A percentile compares a stretch with the other conserved stretches of the same genome.
Conservation (phyloP, 2,888 invertebrate genomes). For the Cryptocephalus moraei region DNA sequence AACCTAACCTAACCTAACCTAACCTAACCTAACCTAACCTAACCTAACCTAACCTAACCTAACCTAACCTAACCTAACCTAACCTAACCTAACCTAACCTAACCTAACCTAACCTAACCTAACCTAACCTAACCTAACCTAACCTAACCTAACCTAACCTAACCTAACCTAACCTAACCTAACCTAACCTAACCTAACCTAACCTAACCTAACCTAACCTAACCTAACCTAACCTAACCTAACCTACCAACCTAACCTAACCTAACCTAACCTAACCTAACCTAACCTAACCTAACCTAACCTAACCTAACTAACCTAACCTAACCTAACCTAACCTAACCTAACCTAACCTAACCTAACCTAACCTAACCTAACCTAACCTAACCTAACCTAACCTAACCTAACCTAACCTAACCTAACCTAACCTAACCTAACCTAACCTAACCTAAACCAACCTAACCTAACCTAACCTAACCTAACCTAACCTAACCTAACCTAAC, state of each 20-base stretch:
- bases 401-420: slow-evolving; percentile 1
- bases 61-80: neutral
- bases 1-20: neutral
- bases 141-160: neutral
- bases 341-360: slow-evolving; percentile 13
- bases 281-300: slow-evolving; percentile 10
- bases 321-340: slow-evolving; percentile 14
- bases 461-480: slow-evolving; percentile 1
- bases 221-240: slow-evolving; percentile 11
- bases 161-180: neutral
- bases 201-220: slow-evolving; percentile 2
- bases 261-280: slow-evolving; percentile 2
- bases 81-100: neutral
- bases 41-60: neutral
- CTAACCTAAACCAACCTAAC: slow-evolving; percentile 1
- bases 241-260: slow-evolving; percentile 11
- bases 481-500: neutral
- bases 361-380: slow-evolving; percentile 9
- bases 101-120: neutral
- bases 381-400: slow-evolving; percentile 2
- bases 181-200: neutral
- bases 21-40: neutral
- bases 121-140: neutral
- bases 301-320: slow-evolving; percentile 13
- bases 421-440: slow-evolving; percentile 1